phyloP scores from a whole-genome alignment of 92 coral and sea anemone species.

The Plumapathes pennacea region DNA sequence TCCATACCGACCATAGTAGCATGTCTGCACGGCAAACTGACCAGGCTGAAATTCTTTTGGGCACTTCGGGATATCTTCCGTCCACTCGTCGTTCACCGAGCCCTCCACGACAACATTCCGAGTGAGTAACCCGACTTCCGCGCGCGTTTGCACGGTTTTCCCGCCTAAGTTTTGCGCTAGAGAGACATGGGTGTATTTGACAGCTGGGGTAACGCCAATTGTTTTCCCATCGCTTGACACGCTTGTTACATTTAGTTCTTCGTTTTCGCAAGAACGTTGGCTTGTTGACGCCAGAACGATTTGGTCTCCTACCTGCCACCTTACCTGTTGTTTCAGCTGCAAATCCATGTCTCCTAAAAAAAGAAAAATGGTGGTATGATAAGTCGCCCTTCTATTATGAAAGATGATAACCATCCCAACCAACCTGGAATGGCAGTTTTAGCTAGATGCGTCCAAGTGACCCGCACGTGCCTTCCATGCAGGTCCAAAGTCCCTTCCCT shows the following conservation, averaged over 20 bases:
- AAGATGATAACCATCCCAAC: not conserved
- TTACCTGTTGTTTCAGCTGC: constrained; percentile 60
- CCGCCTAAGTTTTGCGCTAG: constrained; percentile 69
- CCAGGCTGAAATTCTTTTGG: constrained; percentile 82
- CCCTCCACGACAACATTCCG: constrained; percentile 94
- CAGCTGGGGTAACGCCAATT: constrained; percentile 58
- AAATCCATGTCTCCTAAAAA: constrained; percentile 59
- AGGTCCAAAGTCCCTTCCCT: constrained; percentile 87
- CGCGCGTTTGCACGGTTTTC: constrained; percentile 67
- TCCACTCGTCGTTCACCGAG: constrained; percentile 75
- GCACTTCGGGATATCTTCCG: constrained; percentile 57
- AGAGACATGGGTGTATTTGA: constrained; percentile 71
- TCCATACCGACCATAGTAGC: constrained; percentile 83
- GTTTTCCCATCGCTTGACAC: constrained; percentile 51
- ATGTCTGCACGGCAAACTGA: constrained; percentile 82
- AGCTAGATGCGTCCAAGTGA: constrained; percentile 91
- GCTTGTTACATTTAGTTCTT: constrained; percentile 66
- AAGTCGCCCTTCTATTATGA: not conserved
- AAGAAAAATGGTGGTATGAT: not conserved
- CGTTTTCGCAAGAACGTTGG: constrained; percentile 72
- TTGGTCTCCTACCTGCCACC: constrained; percentile 76
- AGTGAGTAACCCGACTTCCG: constrained; percentile 92
- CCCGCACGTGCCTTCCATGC: constrained; percentile 74
- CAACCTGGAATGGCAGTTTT: constrained; percentile 65
- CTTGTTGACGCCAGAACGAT: constrained; percentile 88